Evolutionary conservation across 2,888 invertebrate genomes (phyloP).

Genomic region (Drosophila anceps): DNA sequence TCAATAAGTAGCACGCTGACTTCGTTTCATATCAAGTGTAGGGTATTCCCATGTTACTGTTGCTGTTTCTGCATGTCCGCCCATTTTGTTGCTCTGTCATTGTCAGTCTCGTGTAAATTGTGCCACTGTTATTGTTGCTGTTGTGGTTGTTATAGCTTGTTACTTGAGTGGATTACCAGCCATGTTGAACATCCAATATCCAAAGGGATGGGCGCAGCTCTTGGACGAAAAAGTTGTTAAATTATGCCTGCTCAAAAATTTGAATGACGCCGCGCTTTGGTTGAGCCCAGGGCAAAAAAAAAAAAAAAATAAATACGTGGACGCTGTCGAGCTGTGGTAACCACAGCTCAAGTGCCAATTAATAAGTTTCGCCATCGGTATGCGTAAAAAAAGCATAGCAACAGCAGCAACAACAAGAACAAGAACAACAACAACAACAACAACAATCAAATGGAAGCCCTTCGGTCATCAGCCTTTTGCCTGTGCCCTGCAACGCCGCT

Average conservation of each 20-base stretch:
- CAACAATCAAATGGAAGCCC: conserved; percentile 39
- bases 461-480: conserved; percentile 47
- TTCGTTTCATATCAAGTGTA: conserved; percentile 16
- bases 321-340: conserved; percentile 34
- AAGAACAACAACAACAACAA: conserved; percentile 11
- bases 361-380: conserved; percentile 76
- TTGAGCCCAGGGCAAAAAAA: conserved; percentile 27
- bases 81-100: conserved; percentile 51
- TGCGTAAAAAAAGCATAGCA: conserved; percentile 47
- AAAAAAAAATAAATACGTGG: conserved; percentile 12
- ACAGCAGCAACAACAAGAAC: background rate
- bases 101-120: conserved; percentile 38
- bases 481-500: conserved; percentile 43
- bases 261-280: conserved; percentile 64
- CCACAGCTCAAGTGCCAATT: conserved; percentile 77
- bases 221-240: conserved; percentile 61
- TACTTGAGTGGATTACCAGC: conserved; percentile 74
- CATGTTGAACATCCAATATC: conserved; percentile 64
- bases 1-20: background rate
- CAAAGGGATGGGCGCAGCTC: conserved; percentile 48
- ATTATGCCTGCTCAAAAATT: conserved; percentile 78
- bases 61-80: conserved; percentile 21
- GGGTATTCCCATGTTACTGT: conserved; percentile 48
- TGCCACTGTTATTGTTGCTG: conserved; percentile 44
- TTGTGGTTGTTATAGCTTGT: conserved; percentile 43